Evolutionary conservation across 2,113 vertebrate genomes (phyloP).

Genomic region (Thunnus maccoyii): DNA sequence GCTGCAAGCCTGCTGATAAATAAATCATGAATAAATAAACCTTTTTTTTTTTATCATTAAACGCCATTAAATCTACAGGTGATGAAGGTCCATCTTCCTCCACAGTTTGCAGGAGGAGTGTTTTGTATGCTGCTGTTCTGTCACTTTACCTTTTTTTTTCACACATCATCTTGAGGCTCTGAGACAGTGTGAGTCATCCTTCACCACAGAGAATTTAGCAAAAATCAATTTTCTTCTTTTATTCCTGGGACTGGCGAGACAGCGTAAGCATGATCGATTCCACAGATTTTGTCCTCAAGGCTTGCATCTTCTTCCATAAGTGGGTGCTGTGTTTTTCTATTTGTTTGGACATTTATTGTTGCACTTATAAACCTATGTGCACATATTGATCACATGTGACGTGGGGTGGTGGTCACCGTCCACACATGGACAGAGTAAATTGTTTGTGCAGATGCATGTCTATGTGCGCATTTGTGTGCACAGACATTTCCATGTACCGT

Average conservation of each 20-base stretch:
- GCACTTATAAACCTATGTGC: neutral
- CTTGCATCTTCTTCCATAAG: constrained; percentile 10
- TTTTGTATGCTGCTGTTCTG: constrained; percentile 31
- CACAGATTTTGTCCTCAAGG: constrained; percentile 43
- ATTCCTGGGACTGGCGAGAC: constrained; percentile 27
- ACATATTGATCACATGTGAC: neutral
- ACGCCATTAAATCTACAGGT: constrained; percentile 22
- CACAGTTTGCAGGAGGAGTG: constrained; percentile 10
- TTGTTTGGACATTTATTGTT: constrained; percentile 12
- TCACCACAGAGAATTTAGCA: constrained; percentile 67
- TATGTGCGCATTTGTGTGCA: neutral
- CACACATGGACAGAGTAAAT: neutral
- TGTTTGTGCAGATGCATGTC: neutral
- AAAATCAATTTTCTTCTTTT: constrained; percentile 70
- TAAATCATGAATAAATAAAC: constrained; percentile 5
- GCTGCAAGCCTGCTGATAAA: constrained; percentile 8
- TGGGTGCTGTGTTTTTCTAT: constrained; percentile 7
- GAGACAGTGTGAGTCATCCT: constrained; percentile 70
- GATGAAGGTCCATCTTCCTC: constrained; percentile 24
- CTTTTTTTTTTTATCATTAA: constrained; percentile 11
- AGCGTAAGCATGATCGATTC: constrained; percentile 57
- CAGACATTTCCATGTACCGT: neutral
- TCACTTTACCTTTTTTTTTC: constrained; percentile 33
- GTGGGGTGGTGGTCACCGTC: neutral
- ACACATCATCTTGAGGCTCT: constrained; percentile 44